Evolutionary conservation across 2,888 invertebrate species (phyloP).

Genomic region (Hypselothyrea guttata): DNA sequence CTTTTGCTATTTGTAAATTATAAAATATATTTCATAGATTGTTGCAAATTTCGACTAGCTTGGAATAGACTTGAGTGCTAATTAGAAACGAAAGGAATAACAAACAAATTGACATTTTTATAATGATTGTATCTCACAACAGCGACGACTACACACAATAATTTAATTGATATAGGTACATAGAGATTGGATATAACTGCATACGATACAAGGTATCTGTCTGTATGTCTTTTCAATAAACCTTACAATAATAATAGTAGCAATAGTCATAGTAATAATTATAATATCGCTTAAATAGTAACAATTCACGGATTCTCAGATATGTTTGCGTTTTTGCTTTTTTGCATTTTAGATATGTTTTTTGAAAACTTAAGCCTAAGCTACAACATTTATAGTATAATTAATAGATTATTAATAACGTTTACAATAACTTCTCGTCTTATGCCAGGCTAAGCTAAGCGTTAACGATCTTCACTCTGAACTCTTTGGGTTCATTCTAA

Average conservation of each 20-base stretch:
- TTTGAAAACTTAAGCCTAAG: slow-evolving; percentile 28
- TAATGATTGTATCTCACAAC: slow-evolving; percentile 82
- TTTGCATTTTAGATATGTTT: slow-evolving; percentile 8
- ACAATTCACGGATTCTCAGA: slow-evolving; percentile 60
- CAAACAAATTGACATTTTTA: slow-evolving; percentile 30
- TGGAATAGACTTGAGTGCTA: slow-evolving; percentile 29
- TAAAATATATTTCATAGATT: slow-evolving; percentile 12
- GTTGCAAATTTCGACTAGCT: slow-evolving; percentile 52
- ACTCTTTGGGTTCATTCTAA: slow-evolving; percentile 1
- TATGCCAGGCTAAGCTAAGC: slow-evolving; percentile 25
- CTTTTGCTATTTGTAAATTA: slow-evolving; percentile 32
- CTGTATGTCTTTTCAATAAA: slow-evolving; percentile 24
- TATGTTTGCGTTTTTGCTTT: slow-evolving; percentile 57
- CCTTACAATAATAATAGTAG: slow-evolving; percentile 23
- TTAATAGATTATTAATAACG: slow-evolving; percentile 13
- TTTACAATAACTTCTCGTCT: slow-evolving; percentile 14
- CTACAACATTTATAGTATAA: slow-evolving; percentile 34
- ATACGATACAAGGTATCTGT: background rate
- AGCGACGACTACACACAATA: slow-evolving; percentile 70
- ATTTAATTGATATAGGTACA: slow-evolving; percentile 49
- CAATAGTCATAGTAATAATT: slow-evolving; percentile 33
- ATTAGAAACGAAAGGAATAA: slow-evolving; percentile 31
- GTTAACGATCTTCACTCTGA: slow-evolving; percentile 23
- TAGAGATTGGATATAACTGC: slow-evolving; percentile 24
- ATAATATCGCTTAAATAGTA: slow-evolving; percentile 51